Percentiles rank a stretch among this genome's conserved stretches.
phyloP scores from a whole-genome alignment of 2,113 vertebrate species.

The Phyllostomus discolor region DNA sequence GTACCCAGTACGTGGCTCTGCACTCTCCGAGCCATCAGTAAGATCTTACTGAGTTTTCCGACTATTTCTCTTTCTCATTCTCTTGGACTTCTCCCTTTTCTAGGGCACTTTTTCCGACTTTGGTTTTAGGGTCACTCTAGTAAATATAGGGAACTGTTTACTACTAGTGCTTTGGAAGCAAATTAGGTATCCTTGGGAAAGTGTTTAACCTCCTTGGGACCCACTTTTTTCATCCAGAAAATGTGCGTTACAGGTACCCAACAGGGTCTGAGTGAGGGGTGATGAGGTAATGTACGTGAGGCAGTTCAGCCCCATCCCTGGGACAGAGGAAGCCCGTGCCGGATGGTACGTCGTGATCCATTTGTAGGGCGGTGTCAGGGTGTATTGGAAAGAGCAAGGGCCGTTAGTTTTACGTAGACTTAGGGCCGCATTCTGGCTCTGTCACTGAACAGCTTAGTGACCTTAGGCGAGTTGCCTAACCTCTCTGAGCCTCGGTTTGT shows the following conservation, averaged over 20 bases:
- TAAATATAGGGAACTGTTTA: neutral
- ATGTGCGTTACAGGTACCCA: neutral
- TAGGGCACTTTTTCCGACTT: neutral
- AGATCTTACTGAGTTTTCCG: conserved; percentile 6
- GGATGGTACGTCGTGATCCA: neutral
- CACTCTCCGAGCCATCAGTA: neutral
- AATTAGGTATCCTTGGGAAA: neutral
- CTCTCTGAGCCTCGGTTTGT: neutral
- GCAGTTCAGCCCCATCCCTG: neutral
- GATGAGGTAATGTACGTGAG: neutral
- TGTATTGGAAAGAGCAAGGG: neutral
- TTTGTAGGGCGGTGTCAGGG: neutral
- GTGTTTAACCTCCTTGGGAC: neutral
- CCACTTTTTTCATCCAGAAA: neutral
- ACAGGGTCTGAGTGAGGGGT: neutral
- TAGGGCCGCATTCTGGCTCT: neutral
- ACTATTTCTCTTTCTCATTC: neutral
- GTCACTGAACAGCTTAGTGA: neutral
- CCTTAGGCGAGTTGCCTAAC: neutral
- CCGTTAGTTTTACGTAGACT: neutral
- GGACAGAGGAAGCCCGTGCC: neutral
- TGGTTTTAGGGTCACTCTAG: neutral
- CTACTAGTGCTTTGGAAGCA: neutral
- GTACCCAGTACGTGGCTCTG: neutral
- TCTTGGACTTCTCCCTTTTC: neutral